Conservation (phyloP, 1,140 invertebrate species). For the Lepidurus couesii region DNA sequence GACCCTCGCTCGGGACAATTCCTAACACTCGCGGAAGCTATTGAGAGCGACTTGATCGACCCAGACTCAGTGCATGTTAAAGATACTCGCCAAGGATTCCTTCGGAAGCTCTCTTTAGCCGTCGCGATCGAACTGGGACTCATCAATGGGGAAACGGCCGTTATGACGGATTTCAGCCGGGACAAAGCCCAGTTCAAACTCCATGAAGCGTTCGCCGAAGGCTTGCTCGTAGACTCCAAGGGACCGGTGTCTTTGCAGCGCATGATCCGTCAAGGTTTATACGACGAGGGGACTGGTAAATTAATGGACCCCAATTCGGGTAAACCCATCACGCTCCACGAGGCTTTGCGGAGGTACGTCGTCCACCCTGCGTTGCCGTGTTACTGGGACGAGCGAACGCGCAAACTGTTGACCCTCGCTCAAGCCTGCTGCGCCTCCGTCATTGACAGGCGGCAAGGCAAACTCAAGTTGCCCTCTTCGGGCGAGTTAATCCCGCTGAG, state of each 20-base stretch:
- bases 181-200: constrained; percentile 64
- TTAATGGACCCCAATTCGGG: constrained; percentile 69
- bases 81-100: constrained; percentile 67
- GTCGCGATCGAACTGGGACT: constrained; percentile 68
- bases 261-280: constrained; percentile 78
- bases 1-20: constrained; percentile 69
- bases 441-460: constrained; percentile 72
- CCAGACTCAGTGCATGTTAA: constrained; percentile 74
- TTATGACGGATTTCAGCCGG: constrained; percentile 60
- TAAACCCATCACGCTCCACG: constrained; percentile 70
- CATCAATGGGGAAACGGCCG: constrained; percentile 65
- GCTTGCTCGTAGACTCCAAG: constrained; percentile 70
- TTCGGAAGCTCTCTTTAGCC: constrained; percentile 64
- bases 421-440: constrained; percentile 73
- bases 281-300: constrained; percentile 72
- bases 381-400: constrained; percentile 66
- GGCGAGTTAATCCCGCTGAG: constrained; percentile 58
- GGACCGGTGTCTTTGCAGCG: constrained; percentile 76
- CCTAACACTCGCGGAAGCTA: constrained; percentile 66
- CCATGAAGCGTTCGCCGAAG: constrained; percentile 70
- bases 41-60: constrained; percentile 68
- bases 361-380: constrained; percentile 72
- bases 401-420: constrained; percentile 61
- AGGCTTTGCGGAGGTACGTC: constrained; percentile 70
- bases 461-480: constrained; percentile 65